Base-by-base conservation (phyloP, 2,113 vertebrate genomes). In the Chinchilla lanigera region DNA sequence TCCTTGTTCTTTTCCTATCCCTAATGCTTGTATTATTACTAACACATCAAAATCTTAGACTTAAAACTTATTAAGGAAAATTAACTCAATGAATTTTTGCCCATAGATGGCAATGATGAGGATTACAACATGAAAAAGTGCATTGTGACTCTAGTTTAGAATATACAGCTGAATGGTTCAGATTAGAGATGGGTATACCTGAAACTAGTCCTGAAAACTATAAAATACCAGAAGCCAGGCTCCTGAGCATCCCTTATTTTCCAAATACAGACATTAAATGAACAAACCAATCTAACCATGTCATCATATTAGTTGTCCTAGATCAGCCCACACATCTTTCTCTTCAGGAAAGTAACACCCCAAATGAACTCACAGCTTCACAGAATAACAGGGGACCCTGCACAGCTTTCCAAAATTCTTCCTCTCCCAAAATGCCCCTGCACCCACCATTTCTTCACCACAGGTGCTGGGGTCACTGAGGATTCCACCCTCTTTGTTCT, bases 61-160 rank as follows among this genome's bases (percentile, higher is more conserved):
- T 81, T 88, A 89, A 6, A 90, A 91, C 33, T 47, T 84, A 82
- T 52, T 71, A 80, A 61, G 81, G 63, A 95, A 80, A 82, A 44
- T 56, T 85, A 82, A 90, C 52, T 87, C 9, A 71, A 71, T 67
- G 60, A 73, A 84, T 81, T 89, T 84, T 80, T 78, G 17, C 58
- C 81, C 1, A 87, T 4, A 69, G 2, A 20, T 44, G 88, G 30
- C 54, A n/a, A 71, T 8, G 84, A 44, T 80, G 33, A 60, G 3
- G 38, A 52, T 20, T 75, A 89, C 92, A 85, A 87, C 13, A 60
- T 44, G 8, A 94, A 41, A 85, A 89, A 33, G 58, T 69, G 20
- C 20, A 77, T 5, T 75, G 19, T 95, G 63, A 24, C 65, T 85
- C 60, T 83, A 20, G 60, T 96, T 86, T 56, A 71, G 5, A 28